phyloP scores from a whole-genome alignment of 1,140 invertebrate species.

The Contarinia nasturtii region DNA sequence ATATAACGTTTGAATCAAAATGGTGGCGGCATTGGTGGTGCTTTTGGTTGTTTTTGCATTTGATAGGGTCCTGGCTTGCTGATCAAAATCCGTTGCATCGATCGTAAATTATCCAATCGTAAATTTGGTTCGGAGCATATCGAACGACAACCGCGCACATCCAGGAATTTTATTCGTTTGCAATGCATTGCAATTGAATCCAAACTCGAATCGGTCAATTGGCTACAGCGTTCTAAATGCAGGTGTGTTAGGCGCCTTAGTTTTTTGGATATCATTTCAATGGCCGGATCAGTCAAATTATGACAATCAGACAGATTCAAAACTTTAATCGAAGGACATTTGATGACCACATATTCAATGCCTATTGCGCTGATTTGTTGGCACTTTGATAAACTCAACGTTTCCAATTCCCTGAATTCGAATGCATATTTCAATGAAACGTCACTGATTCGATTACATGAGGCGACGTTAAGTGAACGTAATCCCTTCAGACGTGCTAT shows the following conservation, averaged over 20 bases:
- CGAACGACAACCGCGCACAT: not conserved
- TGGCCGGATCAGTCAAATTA: slow-evolving; percentile 41
- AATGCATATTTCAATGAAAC: slow-evolving; percentile 45
- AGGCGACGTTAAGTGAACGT: slow-evolving; percentile 35
- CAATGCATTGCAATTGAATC: slow-evolving; percentile 35
- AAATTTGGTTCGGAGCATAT: not conserved
- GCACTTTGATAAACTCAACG: slow-evolving; percentile 41
- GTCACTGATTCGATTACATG: slow-evolving; percentile 48
- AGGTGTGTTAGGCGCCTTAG: slow-evolving; percentile 37
- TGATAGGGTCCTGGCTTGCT: not conserved
- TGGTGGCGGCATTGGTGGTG: not conserved
- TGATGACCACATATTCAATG: slow-evolving; percentile 34
- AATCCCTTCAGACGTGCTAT: slow-evolving; percentile 35
- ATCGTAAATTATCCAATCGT: not conserved
- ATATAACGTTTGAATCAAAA: not conserved
- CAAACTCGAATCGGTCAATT: slow-evolving; percentile 40
- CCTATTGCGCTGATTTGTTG: slow-evolving; percentile 27
- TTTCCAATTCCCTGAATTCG: slow-evolving; percentile 36
- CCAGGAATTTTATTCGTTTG: slow-evolving; percentile 8
- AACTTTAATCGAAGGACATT: slow-evolving; percentile 47
- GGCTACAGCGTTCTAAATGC: slow-evolving; percentile 43
- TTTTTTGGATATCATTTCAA: slow-evolving; percentile 32
- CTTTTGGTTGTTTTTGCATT: not conserved
- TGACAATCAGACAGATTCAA: slow-evolving; percentile 42
- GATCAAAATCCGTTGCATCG: not conserved